These are phyloP conservation scores for Mesorhabditis sp. DNA, from an alignment of 2,888 invertebrate genomes.

Conservation along the genomic window DNA sequence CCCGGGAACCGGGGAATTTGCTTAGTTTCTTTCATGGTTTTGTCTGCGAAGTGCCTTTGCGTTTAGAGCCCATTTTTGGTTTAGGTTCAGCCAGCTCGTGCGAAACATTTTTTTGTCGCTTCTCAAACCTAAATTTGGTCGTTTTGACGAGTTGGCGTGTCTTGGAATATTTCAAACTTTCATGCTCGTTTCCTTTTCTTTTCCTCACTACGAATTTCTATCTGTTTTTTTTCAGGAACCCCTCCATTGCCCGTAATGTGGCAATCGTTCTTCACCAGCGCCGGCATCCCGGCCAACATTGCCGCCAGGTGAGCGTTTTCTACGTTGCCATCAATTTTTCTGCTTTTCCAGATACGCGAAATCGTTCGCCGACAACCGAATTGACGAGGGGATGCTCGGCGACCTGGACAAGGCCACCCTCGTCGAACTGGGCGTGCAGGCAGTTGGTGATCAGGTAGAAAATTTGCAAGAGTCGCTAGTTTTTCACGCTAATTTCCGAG, in stretches of 20 bases:
- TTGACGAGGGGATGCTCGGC: conserved; percentile 34
- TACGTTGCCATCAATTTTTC: not conserved
- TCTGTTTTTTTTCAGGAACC: too few relatives aligned
- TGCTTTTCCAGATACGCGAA: conserved; percentile 8
- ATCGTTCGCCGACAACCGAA: conserved; percentile 19
- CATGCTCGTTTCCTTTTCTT: too few relatives aligned
- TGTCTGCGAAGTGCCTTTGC: not conserved
- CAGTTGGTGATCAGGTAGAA: conserved; percentile 43
- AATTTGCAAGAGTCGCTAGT: not conserved
- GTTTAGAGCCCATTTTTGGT: not conserved
- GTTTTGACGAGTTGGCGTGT: not conserved
- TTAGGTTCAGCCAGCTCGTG: not conserved
- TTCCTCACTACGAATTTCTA: too few relatives aligned
- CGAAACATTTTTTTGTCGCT: not conserved
- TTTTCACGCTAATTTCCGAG: too few relatives aligned
- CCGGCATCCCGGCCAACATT: conserved; percentile 33
- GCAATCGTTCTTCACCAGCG: conserved; percentile 27
- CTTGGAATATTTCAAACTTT: too few relatives aligned
- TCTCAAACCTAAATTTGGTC: not conserved
- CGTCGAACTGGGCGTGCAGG: conserved; percentile 33
- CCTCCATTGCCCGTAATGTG: conserved; percentile 5
- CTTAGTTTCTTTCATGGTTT: not conserved
- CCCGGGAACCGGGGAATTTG: not conserved
- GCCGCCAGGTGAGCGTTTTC: conserved; percentile 11
- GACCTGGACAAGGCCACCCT: conserved; percentile 42